These are phyloP conservation scores for Pandemis heparana DNA, from an alignment of 2,888 invertebrate species.

Conservation along the genomic window DNA sequence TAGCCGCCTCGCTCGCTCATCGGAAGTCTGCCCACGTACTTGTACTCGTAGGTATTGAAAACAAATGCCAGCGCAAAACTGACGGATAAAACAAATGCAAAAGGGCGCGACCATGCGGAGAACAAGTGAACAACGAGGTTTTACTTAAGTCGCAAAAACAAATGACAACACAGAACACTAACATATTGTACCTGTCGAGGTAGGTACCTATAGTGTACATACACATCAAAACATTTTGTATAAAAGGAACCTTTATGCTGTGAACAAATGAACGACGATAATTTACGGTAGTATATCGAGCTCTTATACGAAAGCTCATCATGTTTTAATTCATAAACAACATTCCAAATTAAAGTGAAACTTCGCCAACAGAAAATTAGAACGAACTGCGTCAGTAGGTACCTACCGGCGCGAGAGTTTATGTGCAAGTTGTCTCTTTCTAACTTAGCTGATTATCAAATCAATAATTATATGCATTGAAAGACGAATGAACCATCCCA, in stretches of 20 bases:
- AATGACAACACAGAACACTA: background rate
- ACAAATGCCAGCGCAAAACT: slow-evolving; percentile 7
- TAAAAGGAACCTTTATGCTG: no score
- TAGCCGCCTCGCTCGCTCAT: slow-evolving; percentile 16
- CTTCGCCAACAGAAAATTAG: slow-evolving; percentile 6
- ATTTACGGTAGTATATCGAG: background rate
- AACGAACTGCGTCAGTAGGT: background rate
- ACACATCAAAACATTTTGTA: background rate
- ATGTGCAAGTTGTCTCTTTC: background rate
- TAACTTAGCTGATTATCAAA: no score
- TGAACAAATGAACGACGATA: no score
- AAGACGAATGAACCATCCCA: background rate
- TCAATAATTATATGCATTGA: background rate
- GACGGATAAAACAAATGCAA: background rate
- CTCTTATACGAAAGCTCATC: background rate
- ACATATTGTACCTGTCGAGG: no score
- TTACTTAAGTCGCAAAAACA: background rate
- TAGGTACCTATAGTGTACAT: no score
- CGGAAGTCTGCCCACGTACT: slow-evolving; percentile 19
- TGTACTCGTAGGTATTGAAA: slow-evolving; percentile 5
- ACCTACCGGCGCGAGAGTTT: background rate
- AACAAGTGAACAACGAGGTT: background rate
- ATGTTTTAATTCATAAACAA: background rate
- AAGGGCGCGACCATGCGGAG: background rate
- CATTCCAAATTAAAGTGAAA: slow-evolving; percentile 7